Evolutionary conservation across 2,888 invertebrate species (phyloP).

Genomic region (Choristoneura rosaceana): DNA sequence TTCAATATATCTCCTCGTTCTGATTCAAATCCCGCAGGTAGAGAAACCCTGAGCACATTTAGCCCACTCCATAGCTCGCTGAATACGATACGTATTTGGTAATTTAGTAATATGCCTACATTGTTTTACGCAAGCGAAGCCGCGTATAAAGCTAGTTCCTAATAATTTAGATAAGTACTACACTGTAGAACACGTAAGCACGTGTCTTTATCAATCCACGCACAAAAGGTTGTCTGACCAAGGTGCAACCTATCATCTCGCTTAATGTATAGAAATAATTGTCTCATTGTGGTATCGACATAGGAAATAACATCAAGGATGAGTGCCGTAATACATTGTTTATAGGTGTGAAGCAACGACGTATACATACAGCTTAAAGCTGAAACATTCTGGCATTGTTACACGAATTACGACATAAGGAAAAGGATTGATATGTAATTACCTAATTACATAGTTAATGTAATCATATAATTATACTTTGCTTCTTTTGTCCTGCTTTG

Average conservation of each 20-base stretch:
- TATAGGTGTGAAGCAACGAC: constrained; percentile 35
- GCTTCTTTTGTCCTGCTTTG: background rate
- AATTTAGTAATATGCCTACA: too few species aligned
- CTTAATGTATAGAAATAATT: constrained; percentile 45
- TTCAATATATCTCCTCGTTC: too few species aligned
- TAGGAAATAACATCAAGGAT: constrained; percentile 54
- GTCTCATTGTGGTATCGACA: constrained; percentile 53
- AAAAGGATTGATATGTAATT: background rate
- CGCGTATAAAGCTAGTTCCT: background rate
- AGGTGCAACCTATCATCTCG: constrained; percentile 38
- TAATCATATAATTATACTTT: background rate
- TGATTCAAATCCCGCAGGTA: too few species aligned
- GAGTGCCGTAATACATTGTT: constrained; percentile 41
- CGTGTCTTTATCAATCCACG: constrained; percentile 14
- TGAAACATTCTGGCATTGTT: constrained; percentile 34
- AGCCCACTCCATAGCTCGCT: too few species aligned
- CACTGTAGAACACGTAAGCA: background rate
- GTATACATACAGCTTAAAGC: constrained; percentile 27
- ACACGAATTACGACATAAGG: background rate
- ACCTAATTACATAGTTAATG: background rate
- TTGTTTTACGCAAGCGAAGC: too few species aligned
- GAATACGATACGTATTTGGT: too few species aligned
- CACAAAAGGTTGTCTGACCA: constrained; percentile 30
- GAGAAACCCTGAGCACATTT: too few species aligned
- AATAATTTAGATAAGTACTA: background rate